These are phyloP conservation scores for Muricea muricata DNA, from an alignment of 92 coral and sea anemone species.

Conservation along the genomic window DNA sequence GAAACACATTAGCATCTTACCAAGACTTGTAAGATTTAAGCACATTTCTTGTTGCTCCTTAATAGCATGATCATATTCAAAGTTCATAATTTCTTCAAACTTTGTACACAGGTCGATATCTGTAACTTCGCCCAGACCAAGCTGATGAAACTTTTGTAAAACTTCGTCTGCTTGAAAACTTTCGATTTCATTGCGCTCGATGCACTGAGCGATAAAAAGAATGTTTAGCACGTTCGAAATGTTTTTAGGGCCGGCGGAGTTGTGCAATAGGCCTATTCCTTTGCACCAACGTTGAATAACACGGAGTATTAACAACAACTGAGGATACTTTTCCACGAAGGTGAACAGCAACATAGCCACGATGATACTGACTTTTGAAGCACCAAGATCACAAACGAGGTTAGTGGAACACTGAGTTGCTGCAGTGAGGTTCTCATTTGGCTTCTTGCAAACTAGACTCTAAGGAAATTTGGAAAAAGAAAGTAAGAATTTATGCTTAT, in stretches of 20 bases:
- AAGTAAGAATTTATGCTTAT: no score
- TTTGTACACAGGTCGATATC: not conserved
- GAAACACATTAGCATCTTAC: slow-evolving; percentile 73
- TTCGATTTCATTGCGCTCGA: not conserved
- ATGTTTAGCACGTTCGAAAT: not conserved
- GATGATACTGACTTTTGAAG: not conserved
- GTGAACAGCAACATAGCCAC: not conserved
- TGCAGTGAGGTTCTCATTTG: not conserved
- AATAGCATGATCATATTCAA: not conserved
- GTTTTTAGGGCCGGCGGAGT: not conserved
- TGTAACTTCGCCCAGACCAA: not conserved
- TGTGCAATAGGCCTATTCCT: not conserved
- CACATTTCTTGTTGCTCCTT: not conserved
- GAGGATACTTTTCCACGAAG: not conserved
- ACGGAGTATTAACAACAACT: not conserved
- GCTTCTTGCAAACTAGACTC: not conserved
- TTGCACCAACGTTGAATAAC: not conserved
- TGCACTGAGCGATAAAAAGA: not conserved
- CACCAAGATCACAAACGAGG: not conserved
- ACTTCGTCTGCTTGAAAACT: not conserved
- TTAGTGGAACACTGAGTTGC: not conserved
- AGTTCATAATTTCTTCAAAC: not conserved
- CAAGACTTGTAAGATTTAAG: slow-evolving; percentile 18
- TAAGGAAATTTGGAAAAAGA: not conserved
- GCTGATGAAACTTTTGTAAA: not conserved